A percentile compares a stretch with the other conserved stretches of the same genome.
Evolutionary conservation across 2,797 vertebrate genomes (phyloP).

Genomic region (Paguma larvata): DNA sequence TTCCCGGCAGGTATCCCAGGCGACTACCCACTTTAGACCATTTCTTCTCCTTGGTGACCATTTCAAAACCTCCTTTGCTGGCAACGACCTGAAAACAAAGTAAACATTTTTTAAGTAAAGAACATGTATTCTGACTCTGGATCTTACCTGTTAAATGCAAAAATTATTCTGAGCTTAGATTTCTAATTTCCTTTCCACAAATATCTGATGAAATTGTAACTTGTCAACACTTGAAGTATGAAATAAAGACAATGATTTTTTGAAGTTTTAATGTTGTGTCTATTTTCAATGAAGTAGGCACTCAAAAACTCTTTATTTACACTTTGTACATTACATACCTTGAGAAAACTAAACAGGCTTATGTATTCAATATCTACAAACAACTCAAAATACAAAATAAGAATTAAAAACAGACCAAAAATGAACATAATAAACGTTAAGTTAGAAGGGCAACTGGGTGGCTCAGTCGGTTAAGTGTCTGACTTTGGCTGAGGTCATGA

Average conservation of each 20-base stretch:
- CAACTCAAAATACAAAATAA: conserved; percentile 31
- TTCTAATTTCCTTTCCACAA: conserved; percentile 54
- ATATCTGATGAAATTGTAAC: conserved; percentile 14
- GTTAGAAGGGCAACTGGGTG: no score
- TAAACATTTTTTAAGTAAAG: conserved; percentile 62
- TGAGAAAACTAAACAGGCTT: conserved; percentile 30
- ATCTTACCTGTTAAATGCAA: conserved; percentile 25
- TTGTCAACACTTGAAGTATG: conserved; percentile 31
- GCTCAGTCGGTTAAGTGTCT: no score
- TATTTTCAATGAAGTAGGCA: conserved; percentile 37
- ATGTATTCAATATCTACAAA: not conserved
- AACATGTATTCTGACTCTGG: not conserved
- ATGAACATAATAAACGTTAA: not conserved
- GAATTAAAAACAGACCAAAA: conserved; percentile 46
- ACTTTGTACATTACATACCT: not conserved
- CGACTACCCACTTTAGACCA: conserved; percentile 97
- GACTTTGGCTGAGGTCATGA: no score
- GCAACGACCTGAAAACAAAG: conserved; percentile 93
- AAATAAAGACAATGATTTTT: not conserved
- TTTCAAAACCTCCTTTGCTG: conserved; percentile 97
- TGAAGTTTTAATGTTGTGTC: not conserved
- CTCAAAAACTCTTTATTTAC: conserved; percentile 38
- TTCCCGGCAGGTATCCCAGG: conserved; percentile 96
- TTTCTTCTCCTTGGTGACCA: conserved; percentile 96
- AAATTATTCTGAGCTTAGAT: conserved; percentile 43